phyloP scores from a whole-genome alignment of 1,140 invertebrate genomes.

The Drosophila dunni region DNA sequence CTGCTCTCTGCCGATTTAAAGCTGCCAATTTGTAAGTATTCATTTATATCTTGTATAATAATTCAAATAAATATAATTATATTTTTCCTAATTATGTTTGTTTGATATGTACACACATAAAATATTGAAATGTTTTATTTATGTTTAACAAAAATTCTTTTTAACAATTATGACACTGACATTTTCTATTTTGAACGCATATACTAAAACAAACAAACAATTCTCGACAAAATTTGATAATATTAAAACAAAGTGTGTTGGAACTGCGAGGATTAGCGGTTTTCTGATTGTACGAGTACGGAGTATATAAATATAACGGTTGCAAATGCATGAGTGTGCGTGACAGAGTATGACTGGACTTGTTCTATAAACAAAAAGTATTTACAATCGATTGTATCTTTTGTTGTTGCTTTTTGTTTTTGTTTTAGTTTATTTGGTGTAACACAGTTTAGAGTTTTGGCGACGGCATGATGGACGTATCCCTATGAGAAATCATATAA shows the following conservation, averaged over 20 bases:
- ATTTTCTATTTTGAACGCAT: conserved; percentile 48
- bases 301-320: conserved; percentile 27
- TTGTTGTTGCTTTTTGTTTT: conserved; percentile 31
- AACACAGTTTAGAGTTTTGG: conserved; percentile 81
- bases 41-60: neutral
- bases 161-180: conserved; percentile 68
- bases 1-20: conserved; percentile 65
- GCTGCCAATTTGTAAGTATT: conserved; percentile 58
- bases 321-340: conserved; percentile 43
- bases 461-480: conserved; percentile 79
- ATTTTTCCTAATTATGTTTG: conserved; percentile 35
- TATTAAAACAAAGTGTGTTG: conserved; percentile 48
- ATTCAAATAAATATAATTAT: conserved; percentile 33
- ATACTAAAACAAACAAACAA: conserved; percentile 48
- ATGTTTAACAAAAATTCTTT: conserved; percentile 66
- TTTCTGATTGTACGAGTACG: conserved; percentile 31
- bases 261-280: conserved; percentile 42
- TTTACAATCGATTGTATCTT: conserved; percentile 65
- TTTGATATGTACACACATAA: conserved; percentile 69
- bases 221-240: conserved; percentile 31
- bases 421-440: conserved; percentile 45
- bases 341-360: conserved; percentile 57
- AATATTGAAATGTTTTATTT: conserved; percentile 55
- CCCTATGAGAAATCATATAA: conserved; percentile 78
- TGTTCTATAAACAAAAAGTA: conserved; percentile 63